Percentiles rank a stretch among this genome's conserved stretches.
phyloP scores from a whole-genome alignment of 2,113 vertebrate species.

The Cyanocitta stelleri region DNA sequence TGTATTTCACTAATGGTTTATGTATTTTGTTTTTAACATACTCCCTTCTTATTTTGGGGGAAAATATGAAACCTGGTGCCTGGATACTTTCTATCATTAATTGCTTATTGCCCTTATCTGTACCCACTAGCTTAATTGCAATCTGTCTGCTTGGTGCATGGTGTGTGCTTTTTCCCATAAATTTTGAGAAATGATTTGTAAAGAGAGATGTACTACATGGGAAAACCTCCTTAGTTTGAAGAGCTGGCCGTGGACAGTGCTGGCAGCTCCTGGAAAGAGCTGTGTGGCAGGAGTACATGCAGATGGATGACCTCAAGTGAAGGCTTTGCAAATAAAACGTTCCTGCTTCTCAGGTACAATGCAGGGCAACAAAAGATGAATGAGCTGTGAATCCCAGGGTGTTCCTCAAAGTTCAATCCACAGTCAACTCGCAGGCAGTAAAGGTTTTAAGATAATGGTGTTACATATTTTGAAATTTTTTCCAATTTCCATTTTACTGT shows the following conservation, averaged over 20 bases:
- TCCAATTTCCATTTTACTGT: not conserved
- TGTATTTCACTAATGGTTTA: not conserved
- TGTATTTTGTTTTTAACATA: not conserved
- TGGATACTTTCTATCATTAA: not conserved
- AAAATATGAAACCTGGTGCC: not conserved
- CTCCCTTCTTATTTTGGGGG: not conserved
- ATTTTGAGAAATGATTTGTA: not conserved
- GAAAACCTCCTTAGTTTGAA: not conserved
- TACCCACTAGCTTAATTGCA: not conserved
- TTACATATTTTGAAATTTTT: not conserved
- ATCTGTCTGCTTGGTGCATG: not conserved
- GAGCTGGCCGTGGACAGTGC: not conserved
- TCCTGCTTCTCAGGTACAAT: not conserved
- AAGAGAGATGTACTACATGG: not conserved
- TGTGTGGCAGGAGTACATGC: fast-evolving
- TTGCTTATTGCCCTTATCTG: not conserved
- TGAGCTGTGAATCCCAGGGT: not conserved
- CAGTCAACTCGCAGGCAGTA: fast-evolving
- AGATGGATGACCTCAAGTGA: not conserved
- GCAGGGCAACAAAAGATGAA: not conserved
- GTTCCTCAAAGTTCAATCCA: not conserved
- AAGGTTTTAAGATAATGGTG: not conserved
- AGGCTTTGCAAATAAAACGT: not conserved
- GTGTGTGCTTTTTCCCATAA: not conserved
- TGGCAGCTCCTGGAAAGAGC: not conserved